phyloP scores from a whole-genome alignment of 2,113 vertebrate genomes.

The Archilochus colubris region DNA sequence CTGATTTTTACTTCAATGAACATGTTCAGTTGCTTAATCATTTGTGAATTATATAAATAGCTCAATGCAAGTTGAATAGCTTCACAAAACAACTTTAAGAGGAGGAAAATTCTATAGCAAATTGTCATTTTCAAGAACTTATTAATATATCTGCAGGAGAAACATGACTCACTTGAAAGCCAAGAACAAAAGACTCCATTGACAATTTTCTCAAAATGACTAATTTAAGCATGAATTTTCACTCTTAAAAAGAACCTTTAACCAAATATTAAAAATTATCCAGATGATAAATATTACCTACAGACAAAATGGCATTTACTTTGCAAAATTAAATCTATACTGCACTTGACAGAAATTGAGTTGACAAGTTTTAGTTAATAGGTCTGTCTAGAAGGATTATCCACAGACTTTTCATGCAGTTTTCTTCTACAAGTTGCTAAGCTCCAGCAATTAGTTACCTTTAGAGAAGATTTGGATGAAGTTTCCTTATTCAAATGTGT shows the following conservation, averaged over 20 bases:
- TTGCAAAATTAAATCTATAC: background rate
- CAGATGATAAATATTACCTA: background rate
- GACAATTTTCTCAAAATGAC: background rate
- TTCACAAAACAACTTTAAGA: background rate
- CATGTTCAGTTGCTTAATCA: background rate
- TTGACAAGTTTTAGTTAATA: background rate
- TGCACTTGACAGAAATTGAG: background rate
- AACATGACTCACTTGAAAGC: background rate
- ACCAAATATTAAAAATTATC: background rate
- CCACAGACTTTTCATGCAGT: background rate
- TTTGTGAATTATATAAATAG: background rate
- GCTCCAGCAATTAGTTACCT: background rate
- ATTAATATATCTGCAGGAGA: background rate
- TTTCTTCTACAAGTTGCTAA: background rate
- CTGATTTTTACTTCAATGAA: background rate
- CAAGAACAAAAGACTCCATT: background rate
- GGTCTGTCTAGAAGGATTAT: background rate
- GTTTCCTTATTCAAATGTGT: background rate
- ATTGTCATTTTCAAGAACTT: fast-evolving
- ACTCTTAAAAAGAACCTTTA: background rate
- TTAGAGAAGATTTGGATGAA: background rate
- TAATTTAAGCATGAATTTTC: background rate
- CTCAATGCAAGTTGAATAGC: background rate
- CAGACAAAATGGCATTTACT: background rate
- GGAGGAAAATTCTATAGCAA: background rate